phyloP scores from a whole-genome alignment of 2,113 vertebrate genomes.

The Phalacrocorax brasilianus region DNA sequence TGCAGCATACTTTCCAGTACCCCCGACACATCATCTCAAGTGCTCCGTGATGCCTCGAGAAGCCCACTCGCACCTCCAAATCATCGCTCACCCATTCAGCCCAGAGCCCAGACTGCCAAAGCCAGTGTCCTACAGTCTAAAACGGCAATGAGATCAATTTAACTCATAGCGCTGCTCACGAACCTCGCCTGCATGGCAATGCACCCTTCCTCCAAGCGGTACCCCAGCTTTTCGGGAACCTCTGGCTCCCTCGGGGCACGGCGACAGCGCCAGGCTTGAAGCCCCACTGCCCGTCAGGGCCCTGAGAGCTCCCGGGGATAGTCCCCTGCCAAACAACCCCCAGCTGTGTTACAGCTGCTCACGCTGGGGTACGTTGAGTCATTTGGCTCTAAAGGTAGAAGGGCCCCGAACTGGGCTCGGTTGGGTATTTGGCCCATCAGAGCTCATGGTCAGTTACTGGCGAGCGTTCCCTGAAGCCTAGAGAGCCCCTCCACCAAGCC shows the following conservation, averaged over 20 bases:
- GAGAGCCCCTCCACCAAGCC: rapidly evolving
- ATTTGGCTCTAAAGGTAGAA: not conserved
- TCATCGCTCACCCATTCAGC: not conserved
- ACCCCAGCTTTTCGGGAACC: not conserved
- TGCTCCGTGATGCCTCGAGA: not conserved
- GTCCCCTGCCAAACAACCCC: too few species aligned
- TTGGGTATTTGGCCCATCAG: not conserved
- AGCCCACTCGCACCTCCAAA: not conserved
- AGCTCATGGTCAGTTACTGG: not conserved
- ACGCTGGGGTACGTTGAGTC: rapidly evolving
- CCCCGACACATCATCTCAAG: not conserved
- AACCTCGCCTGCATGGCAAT: rapidly evolving
- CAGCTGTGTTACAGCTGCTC: not conserved
- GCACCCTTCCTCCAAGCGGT: rapidly evolving
- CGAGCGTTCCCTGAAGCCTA: not conserved
- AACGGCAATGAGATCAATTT: not conserved
- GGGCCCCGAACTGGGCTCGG: not conserved
- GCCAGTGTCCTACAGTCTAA: rapidly evolving
- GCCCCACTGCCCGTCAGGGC: rapidly evolving
- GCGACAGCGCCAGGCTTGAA: not conserved
- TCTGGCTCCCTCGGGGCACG: too few species aligned
- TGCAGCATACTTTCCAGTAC: rapidly evolving
- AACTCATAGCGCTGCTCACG: not conserved
- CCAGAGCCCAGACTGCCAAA: not conserved
- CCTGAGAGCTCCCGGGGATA: not conserved